Evolutionary conservation across 2,888 invertebrate genomes (phyloP).

Genomic region (Cosmia trapezina): DNA sequence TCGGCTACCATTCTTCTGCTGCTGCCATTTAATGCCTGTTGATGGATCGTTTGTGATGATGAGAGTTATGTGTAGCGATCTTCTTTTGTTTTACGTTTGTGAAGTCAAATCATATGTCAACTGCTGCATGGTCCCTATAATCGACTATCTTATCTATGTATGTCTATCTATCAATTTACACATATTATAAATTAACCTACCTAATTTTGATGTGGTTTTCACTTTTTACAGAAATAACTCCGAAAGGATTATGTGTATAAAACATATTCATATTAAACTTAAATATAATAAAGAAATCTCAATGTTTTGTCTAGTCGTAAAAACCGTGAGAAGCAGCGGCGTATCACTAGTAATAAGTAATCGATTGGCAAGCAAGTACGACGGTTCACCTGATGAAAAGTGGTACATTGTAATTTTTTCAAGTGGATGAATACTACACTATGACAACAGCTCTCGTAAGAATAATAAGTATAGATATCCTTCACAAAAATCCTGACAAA

Average conservation of each 20-base stretch:
- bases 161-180: no score
- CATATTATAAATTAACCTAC: no score
- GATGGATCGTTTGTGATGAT: slow-evolving; percentile 41
- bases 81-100: slow-evolving; percentile 27
- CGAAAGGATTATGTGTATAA: not conserved
- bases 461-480: not conserved
- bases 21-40: slow-evolving; percentile 41
- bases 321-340: not conserved
- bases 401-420: not conserved
- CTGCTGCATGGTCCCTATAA: not conserved
- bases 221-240: no score
- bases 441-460: not conserved
- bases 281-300: no score
- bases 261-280: no score
- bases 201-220: not conserved
- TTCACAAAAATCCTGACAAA: not conserved
- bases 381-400: not conserved
- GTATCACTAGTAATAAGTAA: not conserved
- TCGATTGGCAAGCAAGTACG: not conserved
- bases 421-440: not conserved
- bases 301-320: no score
- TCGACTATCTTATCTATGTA: not conserved
- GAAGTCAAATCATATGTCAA: not conserved
- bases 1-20: slow-evolving; percentile 42
- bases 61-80: slow-evolving; percentile 27